Conservation (phyloP, 37 sponge, comb jelly and placozoan genomes). For the Halichondria panicea region DNA sequence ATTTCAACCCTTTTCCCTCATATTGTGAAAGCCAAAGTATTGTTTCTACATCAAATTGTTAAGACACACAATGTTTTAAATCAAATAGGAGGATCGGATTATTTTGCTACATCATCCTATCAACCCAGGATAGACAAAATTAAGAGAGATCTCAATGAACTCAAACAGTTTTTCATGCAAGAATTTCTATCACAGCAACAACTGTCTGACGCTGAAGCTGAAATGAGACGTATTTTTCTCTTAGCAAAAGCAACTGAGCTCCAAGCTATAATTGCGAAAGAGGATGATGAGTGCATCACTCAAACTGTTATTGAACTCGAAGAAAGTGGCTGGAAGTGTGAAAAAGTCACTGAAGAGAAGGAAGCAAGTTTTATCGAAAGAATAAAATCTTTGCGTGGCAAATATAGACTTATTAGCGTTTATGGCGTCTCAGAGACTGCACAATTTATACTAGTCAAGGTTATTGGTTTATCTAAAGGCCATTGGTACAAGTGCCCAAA, state of each 20-base stretch:
- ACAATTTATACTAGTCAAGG: conserved; percentile 63
- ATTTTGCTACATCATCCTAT: not conserved
- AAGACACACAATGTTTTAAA: too few species aligned
- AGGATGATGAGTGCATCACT: not conserved
- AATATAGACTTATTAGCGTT: conserved; percentile 59
- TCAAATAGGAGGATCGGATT: too few species aligned
- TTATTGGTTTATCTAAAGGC: conserved; percentile 76
- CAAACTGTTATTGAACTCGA: not conserved
- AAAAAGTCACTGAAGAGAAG: conserved; percentile 34
- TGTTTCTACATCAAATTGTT: too few species aligned
- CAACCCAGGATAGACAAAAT: not conserved
- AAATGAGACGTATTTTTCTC: conserved; percentile 30
- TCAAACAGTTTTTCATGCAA: conserved; percentile 18
- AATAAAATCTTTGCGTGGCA: conserved; percentile 14
- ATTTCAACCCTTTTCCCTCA: too few species aligned
- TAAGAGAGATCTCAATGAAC: not conserved
- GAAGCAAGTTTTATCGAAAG: not conserved
- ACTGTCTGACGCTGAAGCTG: conserved; percentile 38
- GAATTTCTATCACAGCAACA: conserved; percentile 51
- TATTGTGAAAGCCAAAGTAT: too few species aligned
- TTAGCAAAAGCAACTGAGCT: not conserved
- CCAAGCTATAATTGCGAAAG: too few species aligned
- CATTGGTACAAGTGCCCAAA: conserved; percentile 92
- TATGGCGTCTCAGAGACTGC: conserved; percentile 63
- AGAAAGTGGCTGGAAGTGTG: not conserved